Evolutionary conservation across 1,140 invertebrate genomes (phyloP).

Genomic region (Globodera rostochiensis): DNA sequence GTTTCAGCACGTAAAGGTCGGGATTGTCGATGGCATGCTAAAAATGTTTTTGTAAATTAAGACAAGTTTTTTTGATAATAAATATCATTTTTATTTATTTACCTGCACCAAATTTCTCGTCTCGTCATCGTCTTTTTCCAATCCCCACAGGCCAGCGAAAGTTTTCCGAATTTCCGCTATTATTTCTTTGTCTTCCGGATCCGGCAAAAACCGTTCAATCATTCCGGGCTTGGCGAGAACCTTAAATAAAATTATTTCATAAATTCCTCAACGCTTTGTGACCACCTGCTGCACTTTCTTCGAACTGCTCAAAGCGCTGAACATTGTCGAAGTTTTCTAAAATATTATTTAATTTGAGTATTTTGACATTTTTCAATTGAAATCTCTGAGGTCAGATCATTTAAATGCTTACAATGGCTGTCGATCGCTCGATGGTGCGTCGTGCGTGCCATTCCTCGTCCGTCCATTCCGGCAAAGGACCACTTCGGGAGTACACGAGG

Average conservation of each 20-base stretch:
- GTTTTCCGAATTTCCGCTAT: conserved; percentile 74
- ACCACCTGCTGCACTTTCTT: conserved; percentile 70
- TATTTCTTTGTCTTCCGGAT: conserved; percentile 68
- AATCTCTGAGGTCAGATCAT: not conserved
- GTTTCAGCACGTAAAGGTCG: conserved; percentile 87
- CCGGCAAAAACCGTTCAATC: conserved; percentile 75
- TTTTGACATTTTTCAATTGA: conserved; percentile 63
- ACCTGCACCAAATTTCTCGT: conserved; percentile 49
- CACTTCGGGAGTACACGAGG: conserved; percentile 87
- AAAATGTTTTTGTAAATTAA: too few relatives aligned
- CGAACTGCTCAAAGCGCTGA: conserved; percentile 81
- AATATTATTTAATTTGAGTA: conserved; percentile 49
- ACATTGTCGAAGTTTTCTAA: conserved; percentile 73
- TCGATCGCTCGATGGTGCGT: conserved; percentile 81
- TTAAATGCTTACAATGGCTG: conserved; percentile 70
- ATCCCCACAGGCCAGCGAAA: conserved; percentile 85
- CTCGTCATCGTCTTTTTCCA: conserved; percentile 71
- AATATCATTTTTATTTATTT: not conserved
- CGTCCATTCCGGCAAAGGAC: conserved; percentile 79
- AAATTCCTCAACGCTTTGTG: not conserved
- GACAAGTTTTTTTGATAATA: too few relatives aligned
- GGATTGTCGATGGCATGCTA: conserved; percentile 80
- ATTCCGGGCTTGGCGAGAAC: conserved; percentile 48
- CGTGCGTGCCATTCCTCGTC: conserved; percentile 76
- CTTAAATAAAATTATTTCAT: conserved; percentile 12